Base-by-base conservation (phyloP, 2,888 invertebrate genomes). In the Pilophorus perplexus region DNA sequence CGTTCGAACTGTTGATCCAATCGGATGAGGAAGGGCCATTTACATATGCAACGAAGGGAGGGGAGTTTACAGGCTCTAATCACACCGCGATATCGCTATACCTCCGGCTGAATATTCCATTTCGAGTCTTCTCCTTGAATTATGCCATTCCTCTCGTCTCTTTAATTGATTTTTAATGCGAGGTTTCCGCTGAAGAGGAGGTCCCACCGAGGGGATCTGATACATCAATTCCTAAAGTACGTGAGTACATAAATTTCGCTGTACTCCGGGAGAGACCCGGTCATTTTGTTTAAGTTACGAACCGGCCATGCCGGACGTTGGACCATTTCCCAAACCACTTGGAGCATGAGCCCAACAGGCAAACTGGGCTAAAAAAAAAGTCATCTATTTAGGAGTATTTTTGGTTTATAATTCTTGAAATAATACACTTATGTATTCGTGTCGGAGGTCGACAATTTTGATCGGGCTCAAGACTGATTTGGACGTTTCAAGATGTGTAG, bases 21-120 rank as follows among this genome's bases (percentile, higher is more conserved):
- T 52, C 52, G 52, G 52, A 28, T 18, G 25, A 52, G 52, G 25
- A 52, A 18, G 16, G 28, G 28, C 28, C 52, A 52, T 52, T 52
- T 52, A 23, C 52, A 52, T 52, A 59, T 59, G 59, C 59, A 59
- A 59, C 42, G 59, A 59, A 42, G 27, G 59, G 22, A 59, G 59
- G 27, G 59, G 22, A 12, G 6, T 12, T 12, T 16, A 25, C 14
- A 25, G 52, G n/a, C 25, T 14, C 42, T 59, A 59, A 59, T 59
- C 59, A 42, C 59, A 40, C 25, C 42, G 42, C 42, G 42, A 59
- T 59, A 59, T 59, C 59, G 42, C 40, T 59, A 40, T 57, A 38
- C 38, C 40, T 37, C 38, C 38, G 40, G 57, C 57, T 57, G 57
- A 57, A 57, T 57, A 57, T 57, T 55, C 55, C 33, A 37, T 37